phyloP scores from a whole-genome alignment of 1,140 invertebrate genomes.

The Drosophila simulans region DNA sequence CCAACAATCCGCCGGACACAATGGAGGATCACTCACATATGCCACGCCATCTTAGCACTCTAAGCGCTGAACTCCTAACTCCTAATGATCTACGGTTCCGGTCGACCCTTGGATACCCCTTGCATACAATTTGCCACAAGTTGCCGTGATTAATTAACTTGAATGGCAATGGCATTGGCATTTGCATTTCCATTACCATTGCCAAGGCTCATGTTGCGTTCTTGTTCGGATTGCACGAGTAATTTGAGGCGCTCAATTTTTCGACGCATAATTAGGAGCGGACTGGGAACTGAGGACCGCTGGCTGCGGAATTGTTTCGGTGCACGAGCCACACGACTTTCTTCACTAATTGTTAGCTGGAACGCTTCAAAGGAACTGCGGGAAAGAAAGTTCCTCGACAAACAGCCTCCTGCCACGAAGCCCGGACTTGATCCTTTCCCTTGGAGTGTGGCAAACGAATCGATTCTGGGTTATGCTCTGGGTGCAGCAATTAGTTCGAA shows the following conservation, averaged over 20 bases:
- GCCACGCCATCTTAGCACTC: slow-evolving; percentile 24
- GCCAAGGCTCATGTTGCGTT: slow-evolving; percentile 66
- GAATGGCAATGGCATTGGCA: slow-evolving; percentile 50
- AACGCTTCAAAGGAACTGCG: slow-evolving; percentile 21
- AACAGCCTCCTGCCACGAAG: slow-evolving; percentile 18
- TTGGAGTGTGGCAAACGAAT: slow-evolving; percentile 26
- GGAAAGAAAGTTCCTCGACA: slow-evolving; percentile 16
- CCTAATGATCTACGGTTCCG: slow-evolving; percentile 77
- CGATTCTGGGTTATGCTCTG: slow-evolving; percentile 4
- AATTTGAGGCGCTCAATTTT: slow-evolving; percentile 69
- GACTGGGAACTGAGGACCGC: slow-evolving; percentile 45
- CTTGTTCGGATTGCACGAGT: slow-evolving; percentile 32
- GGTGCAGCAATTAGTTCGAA: background rate
- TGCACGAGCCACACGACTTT: slow-evolving; percentile 61
- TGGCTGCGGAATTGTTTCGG: slow-evolving; percentile 68
- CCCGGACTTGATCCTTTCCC: slow-evolving; percentile 17
- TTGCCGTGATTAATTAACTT: slow-evolving; percentile 70
- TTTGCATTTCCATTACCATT: slow-evolving; percentile 57
- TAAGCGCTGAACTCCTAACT: slow-evolving; percentile 11
- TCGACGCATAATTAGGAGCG: slow-evolving; percentile 63
- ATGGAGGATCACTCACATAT: slow-evolving; percentile 39
- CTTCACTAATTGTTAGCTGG: slow-evolving; percentile 52
- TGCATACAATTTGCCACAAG: slow-evolving; percentile 63
- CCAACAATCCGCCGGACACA: slow-evolving; percentile 34
- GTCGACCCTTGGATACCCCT: slow-evolving; percentile 19